Conservation (phyloP, 2,888 invertebrate genomes). For the Amblyteles armatorius region DNA sequence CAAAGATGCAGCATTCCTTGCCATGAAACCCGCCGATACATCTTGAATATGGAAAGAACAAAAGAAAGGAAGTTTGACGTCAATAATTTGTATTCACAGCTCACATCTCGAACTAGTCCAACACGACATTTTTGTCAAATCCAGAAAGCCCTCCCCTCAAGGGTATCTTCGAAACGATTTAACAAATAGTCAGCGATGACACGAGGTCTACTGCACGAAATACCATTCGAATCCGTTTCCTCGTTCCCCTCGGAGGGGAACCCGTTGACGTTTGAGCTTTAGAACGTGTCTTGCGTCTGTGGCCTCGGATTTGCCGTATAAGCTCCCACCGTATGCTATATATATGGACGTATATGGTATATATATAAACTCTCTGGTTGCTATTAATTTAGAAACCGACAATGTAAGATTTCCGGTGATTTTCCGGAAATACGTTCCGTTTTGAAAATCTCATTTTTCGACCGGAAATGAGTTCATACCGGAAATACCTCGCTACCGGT, state of each 20-base stretch:
- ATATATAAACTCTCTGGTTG: not conserved
- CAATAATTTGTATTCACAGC: slow-evolving; percentile 14
- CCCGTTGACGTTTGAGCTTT: slow-evolving; percentile 72
- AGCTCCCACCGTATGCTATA: slow-evolving; percentile 9
- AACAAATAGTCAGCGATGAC: slow-evolving; percentile 59
- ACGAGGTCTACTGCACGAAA: slow-evolving; percentile 40
- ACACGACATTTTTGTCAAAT: slow-evolving; percentile 38
- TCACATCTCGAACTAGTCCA: not conserved
- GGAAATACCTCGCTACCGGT: too few species aligned
- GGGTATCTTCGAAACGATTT: slow-evolving; percentile 56
- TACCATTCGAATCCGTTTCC: slow-evolving; percentile 26
- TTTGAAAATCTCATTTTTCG: too few species aligned
- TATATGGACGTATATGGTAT: slow-evolving; percentile 24
- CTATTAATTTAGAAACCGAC: too few species aligned
- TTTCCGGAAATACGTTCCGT: too few species aligned
- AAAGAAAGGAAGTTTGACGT: not conserved
- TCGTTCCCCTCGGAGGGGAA: slow-evolving; percentile 30
- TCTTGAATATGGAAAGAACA: too few species aligned
- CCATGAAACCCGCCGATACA: too few species aligned
- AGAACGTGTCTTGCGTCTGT: slow-evolving; percentile 59
- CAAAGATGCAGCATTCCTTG: not conserved
- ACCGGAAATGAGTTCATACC: too few species aligned
- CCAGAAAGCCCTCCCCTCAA: not conserved
- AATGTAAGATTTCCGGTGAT: too few species aligned
- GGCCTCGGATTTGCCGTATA: slow-evolving; percentile 57